Evolutionary conservation across 2,888 invertebrate genomes (phyloP), one percentile per base, ranked within the genome.

Genomic region (Phortica okadai): DNA sequence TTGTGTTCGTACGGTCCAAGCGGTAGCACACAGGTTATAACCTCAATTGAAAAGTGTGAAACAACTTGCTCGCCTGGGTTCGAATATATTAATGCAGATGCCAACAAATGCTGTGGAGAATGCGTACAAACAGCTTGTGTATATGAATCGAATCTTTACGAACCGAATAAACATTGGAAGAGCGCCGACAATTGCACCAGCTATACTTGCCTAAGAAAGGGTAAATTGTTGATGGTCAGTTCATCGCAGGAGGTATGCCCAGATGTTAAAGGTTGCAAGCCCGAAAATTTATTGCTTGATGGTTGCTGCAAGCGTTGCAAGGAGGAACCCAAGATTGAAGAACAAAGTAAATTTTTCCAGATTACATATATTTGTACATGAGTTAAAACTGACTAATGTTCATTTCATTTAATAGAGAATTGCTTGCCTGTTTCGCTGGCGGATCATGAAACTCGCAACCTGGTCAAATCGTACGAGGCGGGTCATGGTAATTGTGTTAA

Each of bases 261-360:
- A 1, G 93, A 94, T 89, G 89, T 95, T 45, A 91, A 93, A 0
- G 87, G 91, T 64, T 96, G 96, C 86, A 92, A 93, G 0, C 56
- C 76, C 0, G 90, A 92, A 0, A 92, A 93, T 33, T 89, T 93
- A 78, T 93, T 94, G 83, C 90, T 91, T 14, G 94, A 94, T 42
- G 94, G 94, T 72, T 96, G 96, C 89, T 96, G 96, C 83, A 91
- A 93, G 45, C 90, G 92, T 69, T 96, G 96, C 88, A 93, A 93
- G 79, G 85, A 92, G 41, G 93, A 93, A 1, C 88, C 93, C 0
- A 83, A 90, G 8, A 84, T 92, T 5, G 84, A 86, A 76, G 81
- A 86, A 59, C 78, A 81, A 74, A 82, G 90, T 90, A 70, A 82
- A 16, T 8, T 5, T 0, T 1, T 5, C 1, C 2, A 41, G 33